Conservation (phyloP, 2,113 vertebrate species). For the Theristicus caerulescens region DNA sequence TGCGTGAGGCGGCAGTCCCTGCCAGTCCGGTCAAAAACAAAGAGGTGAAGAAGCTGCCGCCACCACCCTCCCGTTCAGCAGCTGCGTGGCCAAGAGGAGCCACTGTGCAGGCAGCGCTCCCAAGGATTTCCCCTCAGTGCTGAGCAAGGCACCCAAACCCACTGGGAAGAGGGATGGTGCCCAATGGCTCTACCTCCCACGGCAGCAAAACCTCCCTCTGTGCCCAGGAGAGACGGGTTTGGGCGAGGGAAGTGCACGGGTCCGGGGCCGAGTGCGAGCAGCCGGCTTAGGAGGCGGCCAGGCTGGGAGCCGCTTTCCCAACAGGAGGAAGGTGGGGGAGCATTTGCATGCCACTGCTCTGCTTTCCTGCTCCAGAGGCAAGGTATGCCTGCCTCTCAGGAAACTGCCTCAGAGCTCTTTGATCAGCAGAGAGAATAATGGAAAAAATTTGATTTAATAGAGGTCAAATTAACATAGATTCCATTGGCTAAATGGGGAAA, state of each 20-base stretch:
- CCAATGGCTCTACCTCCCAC: not conserved
- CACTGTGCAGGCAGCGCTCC: not conserved
- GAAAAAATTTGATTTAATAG: not conserved
- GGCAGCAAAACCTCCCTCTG: fast-evolving
- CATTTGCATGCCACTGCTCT: not conserved
- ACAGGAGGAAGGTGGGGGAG: not conserved
- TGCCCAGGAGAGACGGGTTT: not conserved
- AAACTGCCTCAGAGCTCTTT: constrained; percentile 9
- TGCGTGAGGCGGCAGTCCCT: not conserved
- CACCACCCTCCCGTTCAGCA: fast-evolving
- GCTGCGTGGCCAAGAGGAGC: not conserved
- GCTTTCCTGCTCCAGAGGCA: not conserved
- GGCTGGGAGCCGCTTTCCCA: not conserved
- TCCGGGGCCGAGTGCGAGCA: not conserved
- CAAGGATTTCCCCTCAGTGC: not conserved
- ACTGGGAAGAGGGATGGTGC: fast-evolving
- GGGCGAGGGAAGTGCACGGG: fast-evolving
- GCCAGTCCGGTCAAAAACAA: not conserved
- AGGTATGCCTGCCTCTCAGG: not conserved
- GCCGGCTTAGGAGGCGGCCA: fast-evolving
- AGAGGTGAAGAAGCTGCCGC: not conserved
- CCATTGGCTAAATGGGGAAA: constrained; percentile 6
- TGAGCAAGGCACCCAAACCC: not conserved
- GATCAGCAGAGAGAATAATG: constrained; percentile 33
- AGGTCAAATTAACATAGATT: constrained; percentile 19